phyloP scores from a whole-genome alignment of 2,113 vertebrate species.

The Odontesthes bonariensis region DNA sequence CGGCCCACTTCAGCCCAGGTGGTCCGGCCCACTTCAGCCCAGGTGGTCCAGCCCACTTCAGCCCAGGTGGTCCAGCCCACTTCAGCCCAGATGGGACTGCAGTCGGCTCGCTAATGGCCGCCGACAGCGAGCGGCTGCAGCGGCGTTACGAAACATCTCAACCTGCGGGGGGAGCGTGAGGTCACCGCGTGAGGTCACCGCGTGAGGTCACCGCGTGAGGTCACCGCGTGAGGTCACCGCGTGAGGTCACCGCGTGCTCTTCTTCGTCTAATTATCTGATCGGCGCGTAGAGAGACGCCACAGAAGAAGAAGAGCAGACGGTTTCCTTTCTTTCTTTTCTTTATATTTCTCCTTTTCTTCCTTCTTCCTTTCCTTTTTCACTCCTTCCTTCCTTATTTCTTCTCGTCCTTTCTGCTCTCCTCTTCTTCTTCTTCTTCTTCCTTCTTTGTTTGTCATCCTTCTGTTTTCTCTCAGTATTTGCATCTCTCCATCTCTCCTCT shows the following conservation, averaged over 20 bases:
- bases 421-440: background rate
- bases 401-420: too few species aligned
- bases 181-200: constrained; percentile 8
- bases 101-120: constrained; percentile 22
- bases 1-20: too few species aligned
- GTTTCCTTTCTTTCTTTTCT: background rate
- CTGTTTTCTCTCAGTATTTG: background rate
- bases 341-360: too few species aligned
- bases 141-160: constrained; percentile 21
- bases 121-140: background rate
- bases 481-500: background rate
- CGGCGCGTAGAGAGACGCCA: background rate
- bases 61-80: too few species aligned
- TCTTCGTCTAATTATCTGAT: constrained; percentile 4
- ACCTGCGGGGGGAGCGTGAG: background rate
- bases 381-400: background rate
- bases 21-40: constrained; percentile 46
- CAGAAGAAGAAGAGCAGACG: constrained; percentile 9
- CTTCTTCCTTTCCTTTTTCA: background rate
- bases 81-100: background rate
- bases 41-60: too few species aligned
- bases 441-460: too few species aligned
- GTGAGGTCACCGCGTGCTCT: constrained; percentile 6
- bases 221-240: too few species aligned
- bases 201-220: too few species aligned